Base-by-base conservation (phyloP, 2,888 invertebrate species). In the Merodon equestris region DNA sequence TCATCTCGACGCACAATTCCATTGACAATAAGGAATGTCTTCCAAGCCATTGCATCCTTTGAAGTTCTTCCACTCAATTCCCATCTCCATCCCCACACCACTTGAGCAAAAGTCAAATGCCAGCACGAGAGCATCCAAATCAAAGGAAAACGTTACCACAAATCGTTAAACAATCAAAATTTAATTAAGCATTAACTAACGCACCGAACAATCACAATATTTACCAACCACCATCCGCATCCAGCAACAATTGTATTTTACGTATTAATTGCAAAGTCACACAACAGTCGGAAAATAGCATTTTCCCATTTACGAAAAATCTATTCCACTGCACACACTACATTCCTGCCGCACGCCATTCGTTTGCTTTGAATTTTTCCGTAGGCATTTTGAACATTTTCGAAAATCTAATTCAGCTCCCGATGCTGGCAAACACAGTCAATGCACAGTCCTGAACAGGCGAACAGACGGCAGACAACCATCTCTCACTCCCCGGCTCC, bases 81-180 rank as follows among this genome's bases (percentile, higher is more conserved):
- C n/a, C n/a, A n/a, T n/a, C n/a, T n/a, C 27, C 27, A 27, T 27
- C 3, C 17, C 36, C 36, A 3, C n/a, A 2, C 54, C 17, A 34
- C 27, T 2, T 7, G 27, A 27, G 7, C 27, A 27, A 27, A 27
- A 27, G 27, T 27, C 27, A 27, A 27, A 27, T 27, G 27, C 3
- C 27, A 27, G 27, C 27, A 27, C 3, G 7, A 27, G 7, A 27
- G 27, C 27, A 27, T 27, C 7, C 40, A 9, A 40, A 10, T 51
- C 12, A 53, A 44, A 38, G 44, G 58, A 42, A 27, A 17, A 38
- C 47, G 50, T 34, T 73, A 63, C 79, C 68, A 74, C 74, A 79
- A 79, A 79, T 79, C 74, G 79, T 74, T 79, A 79, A 79, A 64
- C 79, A 79, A 74, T 79, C 68, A 74, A 79, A 79, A 79, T 79